Evolutionary conservation across 2,888 invertebrate species (phyloP).

Genomic region (Amphipoea lucens): DNA sequence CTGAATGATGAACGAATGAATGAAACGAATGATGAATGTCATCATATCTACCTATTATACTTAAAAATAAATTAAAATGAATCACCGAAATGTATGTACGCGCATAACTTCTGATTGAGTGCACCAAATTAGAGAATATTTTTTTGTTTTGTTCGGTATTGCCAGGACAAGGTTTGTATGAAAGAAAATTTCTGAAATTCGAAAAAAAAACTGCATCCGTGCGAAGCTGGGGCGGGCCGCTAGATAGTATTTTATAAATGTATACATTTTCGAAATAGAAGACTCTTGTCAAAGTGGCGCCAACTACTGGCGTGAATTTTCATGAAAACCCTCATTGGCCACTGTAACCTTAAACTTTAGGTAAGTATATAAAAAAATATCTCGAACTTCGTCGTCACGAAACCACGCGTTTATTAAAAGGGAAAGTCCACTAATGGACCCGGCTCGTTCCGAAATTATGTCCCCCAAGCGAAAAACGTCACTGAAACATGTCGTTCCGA

Average conservation of each 20-base stretch:
- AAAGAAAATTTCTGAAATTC: too few species aligned
- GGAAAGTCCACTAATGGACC: slow-evolving; percentile 68
- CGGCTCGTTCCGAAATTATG: slow-evolving; percentile 67
- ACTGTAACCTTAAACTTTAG: slow-evolving; percentile 12
- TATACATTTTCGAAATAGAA: background rate
- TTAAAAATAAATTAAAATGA: too few species aligned
- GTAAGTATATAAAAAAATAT: slow-evolving; percentile 15
- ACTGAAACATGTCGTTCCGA: slow-evolving; percentile 58
- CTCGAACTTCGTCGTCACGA: slow-evolving; percentile 33
- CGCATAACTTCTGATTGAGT: too few species aligned
- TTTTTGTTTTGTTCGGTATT: too few species aligned
- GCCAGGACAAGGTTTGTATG: too few species aligned
- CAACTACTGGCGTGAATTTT: background rate
- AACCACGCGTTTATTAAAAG: slow-evolving; percentile 65
- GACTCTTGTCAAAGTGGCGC: background rate
- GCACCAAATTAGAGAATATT: too few species aligned
- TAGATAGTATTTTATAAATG: background rate
- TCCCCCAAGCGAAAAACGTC: slow-evolving; percentile 68
- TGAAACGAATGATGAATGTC: too few species aligned
- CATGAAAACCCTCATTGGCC: slow-evolving; percentile 4
- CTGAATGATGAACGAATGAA: too few species aligned
- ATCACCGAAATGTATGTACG: too few species aligned
- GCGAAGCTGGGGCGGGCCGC: too few species aligned
- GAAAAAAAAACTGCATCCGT: too few species aligned
- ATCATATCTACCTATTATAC: background rate